Conservation (phyloP, 2,797 vertebrate genomes). For the Hyperoplus lanceolatus region DNA sequence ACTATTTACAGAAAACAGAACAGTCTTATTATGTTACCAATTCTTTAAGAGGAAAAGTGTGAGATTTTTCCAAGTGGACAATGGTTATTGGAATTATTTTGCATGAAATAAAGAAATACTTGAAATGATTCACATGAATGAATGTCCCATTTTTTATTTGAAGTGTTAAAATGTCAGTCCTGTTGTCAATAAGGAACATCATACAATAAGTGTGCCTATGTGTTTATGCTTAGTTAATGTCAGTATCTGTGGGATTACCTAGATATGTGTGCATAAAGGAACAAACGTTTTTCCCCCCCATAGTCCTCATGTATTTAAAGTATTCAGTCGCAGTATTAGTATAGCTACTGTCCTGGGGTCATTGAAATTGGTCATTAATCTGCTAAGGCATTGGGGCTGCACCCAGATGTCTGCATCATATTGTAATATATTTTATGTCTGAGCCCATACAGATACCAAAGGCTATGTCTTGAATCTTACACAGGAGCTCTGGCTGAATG, state of each 20-base stretch:
- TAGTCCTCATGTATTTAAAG: background rate
- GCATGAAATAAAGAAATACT: slow-evolving; percentile 48
- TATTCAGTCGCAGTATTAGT: background rate
- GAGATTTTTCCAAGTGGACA: slow-evolving; percentile 13
- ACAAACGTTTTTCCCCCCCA: too few species aligned
- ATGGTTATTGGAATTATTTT: slow-evolving; percentile 32
- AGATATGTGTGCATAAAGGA: background rate
- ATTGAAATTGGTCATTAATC: background rate
- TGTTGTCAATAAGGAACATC: background rate
- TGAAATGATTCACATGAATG: slow-evolving; percentile 1
- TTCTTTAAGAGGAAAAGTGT: slow-evolving; percentile 16
- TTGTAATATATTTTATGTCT: background rate
- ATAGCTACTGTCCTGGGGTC: background rate
- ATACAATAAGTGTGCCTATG: background rate
- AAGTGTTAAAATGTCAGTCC: background rate
- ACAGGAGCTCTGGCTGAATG: background rate
- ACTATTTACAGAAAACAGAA: slow-evolving; percentile 16
- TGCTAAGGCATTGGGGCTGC: background rate
- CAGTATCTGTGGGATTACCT: background rate
- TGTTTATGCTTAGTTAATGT: background rate
- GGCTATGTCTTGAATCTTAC: background rate
- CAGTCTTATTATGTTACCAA: slow-evolving; percentile 40
- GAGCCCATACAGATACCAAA: background rate
- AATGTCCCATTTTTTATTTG: slow-evolving; percentile 1
- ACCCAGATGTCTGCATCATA: background rate